These are phyloP conservation scores for Pachypanchax playfairii DNA, from an alignment of 2,113 vertebrate species.

Conservation along the genomic window DNA sequence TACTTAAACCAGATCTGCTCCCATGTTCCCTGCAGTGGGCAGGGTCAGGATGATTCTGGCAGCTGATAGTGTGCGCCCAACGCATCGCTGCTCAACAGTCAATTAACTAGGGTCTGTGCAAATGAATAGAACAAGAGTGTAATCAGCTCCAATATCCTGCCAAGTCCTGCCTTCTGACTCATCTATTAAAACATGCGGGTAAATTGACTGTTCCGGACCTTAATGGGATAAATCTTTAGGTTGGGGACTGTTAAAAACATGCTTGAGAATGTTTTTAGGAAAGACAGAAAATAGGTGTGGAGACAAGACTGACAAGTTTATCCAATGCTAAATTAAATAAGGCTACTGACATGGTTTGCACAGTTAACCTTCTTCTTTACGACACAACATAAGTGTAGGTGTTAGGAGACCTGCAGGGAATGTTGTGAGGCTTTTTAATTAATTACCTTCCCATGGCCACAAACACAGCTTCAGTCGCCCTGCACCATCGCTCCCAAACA, in stretches of 20 bases:
- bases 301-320: slow-evolving; percentile 15
- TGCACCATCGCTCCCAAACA: slow-evolving; percentile 42
- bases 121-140: slow-evolving; percentile 74
- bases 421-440: slow-evolving; percentile 70
- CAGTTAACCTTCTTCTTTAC: slow-evolving; percentile 39
- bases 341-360: slow-evolving; percentile 33
- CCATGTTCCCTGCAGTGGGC: slow-evolving; percentile 48
- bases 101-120: slow-evolving; percentile 70
- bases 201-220: slow-evolving; percentile 67
- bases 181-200: slow-evolving; percentile 59
- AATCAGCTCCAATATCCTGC: slow-evolving; percentile 73
- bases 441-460: slow-evolving; percentile 66
- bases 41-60: slow-evolving; percentile 57
- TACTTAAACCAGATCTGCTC: slow-evolving; percentile 59
- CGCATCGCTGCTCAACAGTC: slow-evolving; percentile 70
- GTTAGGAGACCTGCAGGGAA: slow-evolving; percentile 43
- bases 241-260: slow-evolving; percentile 41
- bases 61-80: slow-evolving; percentile 67
- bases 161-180: slow-evolving; percentile 64
- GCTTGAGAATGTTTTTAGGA: background rate
- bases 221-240: slow-evolving; percentile 64
- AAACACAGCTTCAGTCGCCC: slow-evolving; percentile 58
- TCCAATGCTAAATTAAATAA: slow-evolving; percentile 13
- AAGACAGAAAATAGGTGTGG: slow-evolving; percentile 16
- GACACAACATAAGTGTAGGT: slow-evolving; percentile 30